Base-by-base conservation (phyloP, 2,797 vertebrate species). In the Dermochelys coriacea region DNA sequence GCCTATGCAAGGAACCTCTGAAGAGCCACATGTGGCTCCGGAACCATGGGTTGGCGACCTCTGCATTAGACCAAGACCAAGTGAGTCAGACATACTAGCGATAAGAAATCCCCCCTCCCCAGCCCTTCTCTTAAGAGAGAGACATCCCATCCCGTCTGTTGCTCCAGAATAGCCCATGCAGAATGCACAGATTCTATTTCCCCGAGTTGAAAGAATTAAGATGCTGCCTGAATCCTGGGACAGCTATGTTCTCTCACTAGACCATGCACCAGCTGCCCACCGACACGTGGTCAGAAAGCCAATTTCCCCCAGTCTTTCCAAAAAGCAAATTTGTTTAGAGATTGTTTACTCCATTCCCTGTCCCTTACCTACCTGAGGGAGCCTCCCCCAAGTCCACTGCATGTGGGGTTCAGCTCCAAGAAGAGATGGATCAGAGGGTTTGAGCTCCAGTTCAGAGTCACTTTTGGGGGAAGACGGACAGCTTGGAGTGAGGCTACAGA, bases 381-480 rank as follows among this genome's bases (percentile, higher is more conserved):
- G 98, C 74, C 96, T 98, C 75, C 99, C 99, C 99, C 99, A 99
- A 97, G 97, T 98, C 99, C 99, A 99, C 95, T 99, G 98, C 97
- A 99, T 97, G 79, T 98, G 98, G 88, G 98, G 98, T 79, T 98
- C 99, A 49, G 97, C 85, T 57, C 91, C 93, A 54, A 93, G 64
- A 51, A 91, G 12, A 82, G 96, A 93, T n/a, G 97, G 96, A 91
- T 99, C 98, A 1, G 97, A 98, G 1, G 89, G 80, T 97, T 98
- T 98, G 31, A 99, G 81, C 95, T 99, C 96, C 88, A 99, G 98
- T 97, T 99, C 99, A 0, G 99, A 99, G 97, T 99, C 99, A 29
- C 99, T 99, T 98, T 98, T 99, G 5, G 98, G 98, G 93, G 99
- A 98, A 2, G 98, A 96, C 0, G 97, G 77, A 3, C 97, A 98